phyloP scores from a whole-genome alignment of 2,797 vertebrate genomes.

The Echeneis naucrates region DNA sequence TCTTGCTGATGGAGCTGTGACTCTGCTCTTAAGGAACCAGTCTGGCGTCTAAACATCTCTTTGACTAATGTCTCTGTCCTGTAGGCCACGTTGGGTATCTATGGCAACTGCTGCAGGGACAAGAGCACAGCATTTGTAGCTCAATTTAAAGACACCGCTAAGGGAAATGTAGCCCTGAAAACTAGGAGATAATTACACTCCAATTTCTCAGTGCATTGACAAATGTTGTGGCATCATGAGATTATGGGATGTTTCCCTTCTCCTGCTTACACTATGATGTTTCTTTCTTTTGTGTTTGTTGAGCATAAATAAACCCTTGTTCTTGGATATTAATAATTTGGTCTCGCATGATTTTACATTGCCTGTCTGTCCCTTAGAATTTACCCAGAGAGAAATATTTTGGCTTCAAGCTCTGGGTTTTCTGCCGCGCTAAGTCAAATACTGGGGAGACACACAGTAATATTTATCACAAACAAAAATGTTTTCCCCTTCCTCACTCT shows the following conservation, averaged over 20 bases:
- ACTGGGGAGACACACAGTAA: slow-evolving; percentile 25
- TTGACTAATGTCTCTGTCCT: slow-evolving; percentile 43
- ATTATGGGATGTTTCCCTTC: slow-evolving; percentile 27
- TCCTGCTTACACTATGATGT: slow-evolving; percentile 1
- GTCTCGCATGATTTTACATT: slow-evolving; percentile 35
- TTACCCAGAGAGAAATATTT: slow-evolving; percentile 23
- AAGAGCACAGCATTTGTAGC: slow-evolving; percentile 27
- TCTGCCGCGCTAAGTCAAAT: slow-evolving; percentile 40
- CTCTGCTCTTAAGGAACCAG: slow-evolving; percentile 38
- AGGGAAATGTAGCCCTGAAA: slow-evolving; percentile 32
- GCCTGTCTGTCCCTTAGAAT: slow-evolving; percentile 34
- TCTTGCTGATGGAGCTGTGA: slow-evolving; percentile 15
- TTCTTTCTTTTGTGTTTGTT: slow-evolving; percentile 27
- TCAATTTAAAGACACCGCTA: slow-evolving; percentile 42
- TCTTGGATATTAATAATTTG: slow-evolving; percentile 48
- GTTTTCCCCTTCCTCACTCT: slow-evolving; percentile 19
- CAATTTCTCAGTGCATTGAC: slow-evolving; percentile 8
- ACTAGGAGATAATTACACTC: slow-evolving; percentile 11
- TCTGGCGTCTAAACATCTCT: slow-evolving; percentile 48
- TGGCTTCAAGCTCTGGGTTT: slow-evolving; percentile 31
- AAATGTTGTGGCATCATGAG: slow-evolving; percentile 4
- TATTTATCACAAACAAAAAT: slow-evolving; percentile 53
- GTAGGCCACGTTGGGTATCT: slow-evolving; percentile 61
- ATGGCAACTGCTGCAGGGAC: slow-evolving; percentile 70
- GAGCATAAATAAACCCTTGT: slow-evolving; percentile 35